Percentiles rank a stretch among this genome's conserved stretches.
These are phyloP conservation scores for Oplegnathus fasciatus DNA, from an alignment of 2,113 vertebrate genomes.

Conservation along the genomic window DNA sequence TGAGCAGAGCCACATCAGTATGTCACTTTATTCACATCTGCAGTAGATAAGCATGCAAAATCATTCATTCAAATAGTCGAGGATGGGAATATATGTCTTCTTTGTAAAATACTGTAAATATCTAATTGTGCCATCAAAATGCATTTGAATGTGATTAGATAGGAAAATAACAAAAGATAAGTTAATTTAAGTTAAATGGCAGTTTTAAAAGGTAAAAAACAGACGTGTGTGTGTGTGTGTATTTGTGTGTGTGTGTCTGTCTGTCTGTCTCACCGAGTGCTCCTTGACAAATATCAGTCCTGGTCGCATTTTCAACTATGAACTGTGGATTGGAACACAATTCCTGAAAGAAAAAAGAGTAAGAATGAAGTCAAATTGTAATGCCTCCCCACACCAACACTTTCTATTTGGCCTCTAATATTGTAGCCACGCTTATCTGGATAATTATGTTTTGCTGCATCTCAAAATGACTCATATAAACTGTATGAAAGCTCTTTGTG, in stretches of 20 bases:
- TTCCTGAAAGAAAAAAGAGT: slow-evolving; percentile 45
- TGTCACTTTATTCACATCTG: not conserved
- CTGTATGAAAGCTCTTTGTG: not conserved
- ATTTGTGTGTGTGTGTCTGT: not conserved
- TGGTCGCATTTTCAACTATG: slow-evolving; percentile 87
- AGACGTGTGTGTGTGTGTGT: not conserved
- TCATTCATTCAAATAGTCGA: not conserved
- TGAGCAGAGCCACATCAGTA: not conserved
- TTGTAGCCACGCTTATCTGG: not conserved
- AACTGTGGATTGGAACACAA: slow-evolving; percentile 60
- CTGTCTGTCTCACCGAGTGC: slow-evolving; percentile 84
- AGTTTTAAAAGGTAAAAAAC: not conserved
- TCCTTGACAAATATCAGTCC: slow-evolving; percentile 91
- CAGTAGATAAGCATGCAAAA: slow-evolving; percentile 41
- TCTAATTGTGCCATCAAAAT: not conserved
- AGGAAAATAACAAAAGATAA: too few species aligned
- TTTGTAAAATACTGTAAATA: not conserved
- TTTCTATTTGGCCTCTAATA: not conserved
- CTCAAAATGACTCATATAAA: not conserved
- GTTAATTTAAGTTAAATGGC: too few species aligned
- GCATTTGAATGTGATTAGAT: not conserved
- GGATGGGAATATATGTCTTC: not conserved
- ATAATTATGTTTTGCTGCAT: not conserved
- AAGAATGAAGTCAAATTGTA: not conserved
- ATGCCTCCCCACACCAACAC: not conserved